Evolutionary conservation across 2,113 vertebrate genomes (phyloP).

Genomic region (Fregetta grallaria): DNA sequence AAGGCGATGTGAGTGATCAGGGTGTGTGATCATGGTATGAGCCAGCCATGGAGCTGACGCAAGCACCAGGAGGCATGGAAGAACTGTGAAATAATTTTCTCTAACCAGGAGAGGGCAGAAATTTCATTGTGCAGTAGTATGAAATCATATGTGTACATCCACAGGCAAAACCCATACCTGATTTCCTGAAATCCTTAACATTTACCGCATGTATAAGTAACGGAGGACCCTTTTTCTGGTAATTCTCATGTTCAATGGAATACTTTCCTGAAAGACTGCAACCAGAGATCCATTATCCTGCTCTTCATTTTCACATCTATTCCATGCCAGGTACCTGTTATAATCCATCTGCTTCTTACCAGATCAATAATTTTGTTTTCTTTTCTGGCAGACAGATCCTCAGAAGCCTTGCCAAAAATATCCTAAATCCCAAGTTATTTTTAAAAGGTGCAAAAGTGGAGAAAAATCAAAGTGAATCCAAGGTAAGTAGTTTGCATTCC

Average conservation of each 20-base stretch:
- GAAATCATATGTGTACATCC: neutral
- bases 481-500: neutral
- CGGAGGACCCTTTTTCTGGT: neutral
- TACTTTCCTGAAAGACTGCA: slow-evolving; percentile 1
- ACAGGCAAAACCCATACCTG: neutral
- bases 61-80: neutral
- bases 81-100: neutral
- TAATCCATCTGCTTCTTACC: slow-evolving; percentile 42
- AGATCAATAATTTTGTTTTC: slow-evolving; percentile 38
- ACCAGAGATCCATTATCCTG: neutral
- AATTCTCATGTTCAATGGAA: neutral
- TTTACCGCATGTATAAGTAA: neutral
- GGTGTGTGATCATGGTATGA: neutral
- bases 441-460: slow-evolving; percentile 33
- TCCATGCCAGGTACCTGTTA: slow-evolving; percentile 8
- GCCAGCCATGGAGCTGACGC: neutral
- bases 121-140: neutral
- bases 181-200: neutral
- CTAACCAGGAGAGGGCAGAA: slow-evolving; percentile 2
- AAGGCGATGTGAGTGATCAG: neutral
- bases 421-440: slow-evolving; percentile 8
- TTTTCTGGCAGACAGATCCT: slow-evolving; percentile 29
- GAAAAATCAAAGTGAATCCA: slow-evolving; percentile 30
- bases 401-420: slow-evolving; percentile 40
- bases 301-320: slow-evolving; percentile 38